Conservation (phyloP, 2,113 vertebrate species). For the Hyla sarda region DNA sequence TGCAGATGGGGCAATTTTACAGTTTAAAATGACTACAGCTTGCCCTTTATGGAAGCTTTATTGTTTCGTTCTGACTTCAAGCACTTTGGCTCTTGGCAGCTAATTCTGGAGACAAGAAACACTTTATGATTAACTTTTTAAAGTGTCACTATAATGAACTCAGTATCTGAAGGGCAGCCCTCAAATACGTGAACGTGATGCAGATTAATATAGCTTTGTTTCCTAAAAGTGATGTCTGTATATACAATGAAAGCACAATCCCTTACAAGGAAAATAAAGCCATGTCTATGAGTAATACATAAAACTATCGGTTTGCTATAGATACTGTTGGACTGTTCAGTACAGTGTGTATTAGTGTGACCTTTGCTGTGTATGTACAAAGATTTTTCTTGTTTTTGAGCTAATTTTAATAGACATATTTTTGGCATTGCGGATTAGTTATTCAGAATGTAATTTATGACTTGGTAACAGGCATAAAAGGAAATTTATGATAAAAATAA, state of each 20-base stretch:
- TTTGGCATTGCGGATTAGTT: conserved; percentile 23
- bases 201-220: conserved; percentile 53
- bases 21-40: conserved; percentile 38
- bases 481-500: conserved; percentile 32
- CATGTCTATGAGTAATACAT: background rate
- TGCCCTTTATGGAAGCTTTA: conserved; percentile 50
- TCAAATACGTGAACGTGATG: conserved; percentile 59
- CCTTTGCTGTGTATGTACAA: background rate
- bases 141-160: conserved; percentile 29
- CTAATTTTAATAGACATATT: conserved; percentile 30
- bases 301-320: background rate
- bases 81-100: conserved; percentile 30
- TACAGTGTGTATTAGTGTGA: background rate
- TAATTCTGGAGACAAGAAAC: conserved; percentile 41
- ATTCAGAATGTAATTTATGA: background rate
- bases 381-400: conserved; percentile 31
- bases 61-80: conserved; percentile 34
- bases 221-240: conserved; percentile 5
- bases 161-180: conserved; percentile 44
- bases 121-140: conserved; percentile 45
- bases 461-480: conserved; percentile 14
- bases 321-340: background rate
- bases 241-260: background rate
- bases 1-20: conserved; percentile 45
- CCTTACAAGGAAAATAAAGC: background rate